A percentile compares a stretch with the other conserved stretches of the same genome.
These are phyloP conservation scores for Neuroscelio doddi DNA, from an alignment of 2,888 invertebrate genomes.

Conservation along the genomic window DNA sequence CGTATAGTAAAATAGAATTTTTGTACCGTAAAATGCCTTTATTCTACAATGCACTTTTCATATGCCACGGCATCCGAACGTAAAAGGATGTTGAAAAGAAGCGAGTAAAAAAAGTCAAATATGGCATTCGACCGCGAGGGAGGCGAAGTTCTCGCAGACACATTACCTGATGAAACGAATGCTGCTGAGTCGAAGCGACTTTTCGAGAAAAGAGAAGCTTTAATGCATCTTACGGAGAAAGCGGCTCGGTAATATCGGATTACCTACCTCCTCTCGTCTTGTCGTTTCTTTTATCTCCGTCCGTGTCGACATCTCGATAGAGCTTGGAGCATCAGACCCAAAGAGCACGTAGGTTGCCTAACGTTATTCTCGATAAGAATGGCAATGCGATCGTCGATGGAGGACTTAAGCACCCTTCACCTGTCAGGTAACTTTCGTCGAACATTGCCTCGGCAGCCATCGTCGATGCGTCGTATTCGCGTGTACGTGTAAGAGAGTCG, in stretches of 20 bases:
- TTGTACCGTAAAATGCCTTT: neutral
- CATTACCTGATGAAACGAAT: conserved; percentile 26
- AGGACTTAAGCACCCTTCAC: conserved; percentile 30
- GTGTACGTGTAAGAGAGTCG: neutral
- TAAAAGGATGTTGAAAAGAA: conserved; percentile 6
- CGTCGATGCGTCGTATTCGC: conserved; percentile 2
- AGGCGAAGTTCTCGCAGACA: conserved; percentile 22
- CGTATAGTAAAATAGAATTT: neutral
- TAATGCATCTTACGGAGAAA: conserved; percentile 54
- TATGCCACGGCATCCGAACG: neutral
- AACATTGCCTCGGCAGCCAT: conserved; percentile 24
- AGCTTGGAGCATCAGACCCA: conserved; percentile 34
- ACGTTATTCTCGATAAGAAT: conserved; percentile 54
- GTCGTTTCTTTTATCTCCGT: conserved; percentile 20
- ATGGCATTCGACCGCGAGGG: conserved; percentile 11
- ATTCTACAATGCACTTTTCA: neutral
- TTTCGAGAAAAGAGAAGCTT: conserved; percentile 41
- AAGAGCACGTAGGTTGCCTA: conserved; percentile 50
- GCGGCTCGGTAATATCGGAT: conserved; percentile 66
- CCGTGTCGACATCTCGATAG: conserved; percentile 17
- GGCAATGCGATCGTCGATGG: conserved; percentile 50
- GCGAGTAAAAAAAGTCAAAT: conserved; percentile 19
- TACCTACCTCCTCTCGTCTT: conserved; percentile 52
- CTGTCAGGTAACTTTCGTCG: conserved; percentile 38
- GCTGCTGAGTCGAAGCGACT: conserved; percentile 34